Evolutionary conservation across 1,140 invertebrate genomes (phyloP).

Genomic region (Cotesia chilonis): DNA sequence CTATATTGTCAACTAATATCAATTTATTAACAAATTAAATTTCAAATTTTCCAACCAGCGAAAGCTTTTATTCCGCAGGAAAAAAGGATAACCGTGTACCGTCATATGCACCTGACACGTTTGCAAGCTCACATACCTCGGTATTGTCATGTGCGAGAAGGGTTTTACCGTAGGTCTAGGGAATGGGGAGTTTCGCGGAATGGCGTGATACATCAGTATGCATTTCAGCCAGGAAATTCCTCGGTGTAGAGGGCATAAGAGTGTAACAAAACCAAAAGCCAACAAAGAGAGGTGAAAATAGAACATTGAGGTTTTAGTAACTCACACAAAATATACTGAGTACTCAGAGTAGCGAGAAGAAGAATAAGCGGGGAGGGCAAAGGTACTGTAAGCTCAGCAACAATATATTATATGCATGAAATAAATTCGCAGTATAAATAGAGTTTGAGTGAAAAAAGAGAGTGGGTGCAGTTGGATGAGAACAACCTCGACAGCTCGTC

Average conservation of each 20-base stretch:
- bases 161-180: not conserved
- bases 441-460: slow-evolving; percentile 27
- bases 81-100: slow-evolving; percentile 28
- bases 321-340: slow-evolving; percentile 2
- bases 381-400: no score
- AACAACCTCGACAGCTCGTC: slow-evolving; percentile 61
- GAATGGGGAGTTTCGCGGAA: slow-evolving; percentile 21
- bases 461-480: slow-evolving; percentile 34
- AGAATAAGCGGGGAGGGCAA: not conserved
- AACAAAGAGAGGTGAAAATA: slow-evolving; percentile 15
- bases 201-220: slow-evolving; percentile 55
- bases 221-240: slow-evolving; percentile 51
- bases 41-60: not conserved
- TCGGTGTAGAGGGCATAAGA: slow-evolving; percentile 30
- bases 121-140: not conserved
- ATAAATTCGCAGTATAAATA: no score
- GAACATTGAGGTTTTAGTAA: slow-evolving; percentile 10
- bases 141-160: no score
- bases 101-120: slow-evolving; percentile 22
- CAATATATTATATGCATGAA: no score
- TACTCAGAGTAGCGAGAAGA: slow-evolving; percentile 14
- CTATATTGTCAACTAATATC: no score
- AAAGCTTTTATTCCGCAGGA: slow-evolving; percentile 3
- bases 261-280: slow-evolving; percentile 5
- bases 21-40: not conserved